Percentiles rank a stretch among this genome's conserved stretches.
Conservation (phyloP, 2,888 invertebrate genomes). For the Aleiodes testaceus region DNA sequence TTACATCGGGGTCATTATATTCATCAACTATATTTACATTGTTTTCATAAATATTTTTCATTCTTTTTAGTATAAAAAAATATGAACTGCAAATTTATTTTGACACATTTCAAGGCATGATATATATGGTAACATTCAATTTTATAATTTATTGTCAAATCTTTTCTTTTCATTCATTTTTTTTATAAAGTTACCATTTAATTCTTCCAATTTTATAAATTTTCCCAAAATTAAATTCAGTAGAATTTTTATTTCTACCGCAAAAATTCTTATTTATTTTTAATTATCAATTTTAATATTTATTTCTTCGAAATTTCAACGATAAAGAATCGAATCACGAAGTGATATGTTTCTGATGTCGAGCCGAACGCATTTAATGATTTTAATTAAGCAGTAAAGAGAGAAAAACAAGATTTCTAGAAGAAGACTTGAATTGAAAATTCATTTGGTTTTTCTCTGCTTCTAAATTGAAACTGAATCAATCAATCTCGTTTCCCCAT, state of each 20-base stretch:
- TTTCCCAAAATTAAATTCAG: neutral
- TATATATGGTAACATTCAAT: neutral
- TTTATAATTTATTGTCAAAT: no score
- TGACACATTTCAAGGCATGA: conserved; percentile 5
- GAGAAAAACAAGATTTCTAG: neutral
- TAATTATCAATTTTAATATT: conserved; percentile 3
- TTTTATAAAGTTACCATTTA: no score
- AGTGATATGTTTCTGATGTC: conserved; percentile 25
- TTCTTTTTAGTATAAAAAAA: conserved; percentile 49
- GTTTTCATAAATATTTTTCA: conserved; percentile 55
- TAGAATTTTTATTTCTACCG: neutral
- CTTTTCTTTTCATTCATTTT: no score
- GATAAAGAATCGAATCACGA: neutral
- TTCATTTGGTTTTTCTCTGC: no score
- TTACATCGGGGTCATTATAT: conserved; percentile 52
- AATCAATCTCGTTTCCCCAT: no score
- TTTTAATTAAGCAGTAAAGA: neutral
- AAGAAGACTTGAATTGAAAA: conserved; percentile 12
- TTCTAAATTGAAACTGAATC: no score
- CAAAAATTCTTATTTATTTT: neutral
- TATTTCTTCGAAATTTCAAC: neutral
- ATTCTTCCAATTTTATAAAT: no score
- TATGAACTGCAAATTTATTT: conserved; percentile 54
- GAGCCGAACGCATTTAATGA: neutral
- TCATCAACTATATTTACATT: conserved; percentile 55